phyloP scores from a whole-genome alignment of 2,888 invertebrate species.

The Drosophila rubida region DNA sequence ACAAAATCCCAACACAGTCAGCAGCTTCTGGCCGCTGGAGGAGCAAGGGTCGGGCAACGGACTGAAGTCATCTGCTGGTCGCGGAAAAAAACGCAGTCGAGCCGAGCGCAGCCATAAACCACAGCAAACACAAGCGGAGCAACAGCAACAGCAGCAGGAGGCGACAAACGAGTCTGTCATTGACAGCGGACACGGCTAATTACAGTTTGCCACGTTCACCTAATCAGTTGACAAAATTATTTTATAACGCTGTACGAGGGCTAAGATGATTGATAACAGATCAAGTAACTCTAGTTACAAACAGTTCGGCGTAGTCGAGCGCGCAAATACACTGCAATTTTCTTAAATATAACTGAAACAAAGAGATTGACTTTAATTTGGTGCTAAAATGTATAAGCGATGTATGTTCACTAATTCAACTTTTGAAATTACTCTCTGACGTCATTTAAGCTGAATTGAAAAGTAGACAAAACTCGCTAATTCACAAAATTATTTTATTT shows the following conservation, averaged over 20 bases:
- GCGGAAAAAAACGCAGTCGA: constrained; percentile 49
- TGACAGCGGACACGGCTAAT: constrained; percentile 31
- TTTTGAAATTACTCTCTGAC: no score
- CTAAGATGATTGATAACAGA: constrained; percentile 1
- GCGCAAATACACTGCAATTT: neutral
- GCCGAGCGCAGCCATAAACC: constrained; percentile 41
- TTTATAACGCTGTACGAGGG: neutral
- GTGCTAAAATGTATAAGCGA: no score
- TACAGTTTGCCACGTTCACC: constrained; percentile 11
- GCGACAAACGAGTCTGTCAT: constrained; percentile 4
- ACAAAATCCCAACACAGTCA: constrained; percentile 81
- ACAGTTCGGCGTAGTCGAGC: neutral
- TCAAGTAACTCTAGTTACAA: neutral
- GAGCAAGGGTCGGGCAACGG: constrained; percentile 15
- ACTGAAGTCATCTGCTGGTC: constrained; percentile 4
- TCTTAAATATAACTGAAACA: no score
- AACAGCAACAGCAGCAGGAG: neutral
- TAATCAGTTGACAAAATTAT: constrained; percentile 26
- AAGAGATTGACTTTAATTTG: neutral
- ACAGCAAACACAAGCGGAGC: constrained; percentile 1
- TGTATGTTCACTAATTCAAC: no score
- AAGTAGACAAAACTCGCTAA: no score
- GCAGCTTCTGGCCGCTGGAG: constrained; percentile 74
- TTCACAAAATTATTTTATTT: no score
- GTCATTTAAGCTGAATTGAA: no score